A percentile compares a stretch with the other conserved stretches of the same genome.
These are phyloP conservation scores for Uloborus plumipes DNA, from an alignment of 2,888 invertebrate genomes.

Conservation along the genomic window DNA sequence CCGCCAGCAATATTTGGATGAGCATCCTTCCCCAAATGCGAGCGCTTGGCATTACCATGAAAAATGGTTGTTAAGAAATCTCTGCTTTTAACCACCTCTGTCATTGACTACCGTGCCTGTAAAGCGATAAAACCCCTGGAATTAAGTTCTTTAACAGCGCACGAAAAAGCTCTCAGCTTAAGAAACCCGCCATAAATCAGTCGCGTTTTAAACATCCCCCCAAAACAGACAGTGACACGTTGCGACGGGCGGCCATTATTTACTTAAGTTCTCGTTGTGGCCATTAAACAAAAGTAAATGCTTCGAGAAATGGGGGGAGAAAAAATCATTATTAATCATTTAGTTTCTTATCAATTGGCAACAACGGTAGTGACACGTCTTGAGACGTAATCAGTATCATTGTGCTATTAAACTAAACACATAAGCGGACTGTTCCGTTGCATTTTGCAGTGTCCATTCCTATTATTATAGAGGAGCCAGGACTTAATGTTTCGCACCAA, in stretches of 20 bases:
- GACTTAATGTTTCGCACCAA: conserved; percentile 1
- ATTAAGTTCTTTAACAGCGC: conserved; percentile 54
- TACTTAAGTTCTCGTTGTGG: conserved; percentile 26
- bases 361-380: conserved; percentile 38
- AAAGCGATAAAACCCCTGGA: conserved; percentile 14
- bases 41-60: conserved; percentile 39
- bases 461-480: conserved; percentile 43
- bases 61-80: conserved; percentile 45
- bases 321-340: conserved; percentile 57
- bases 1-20: too few species aligned
- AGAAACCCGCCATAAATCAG: conserved; percentile 55
- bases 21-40: too few species aligned
- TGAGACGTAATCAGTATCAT: conserved; percentile 58
- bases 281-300: conserved; percentile 57
- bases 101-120: conserved; percentile 17
- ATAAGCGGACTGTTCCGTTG: conserved; percentile 16
- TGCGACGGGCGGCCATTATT: conserved; percentile 18
- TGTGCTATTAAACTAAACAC: conserved; percentile 51
- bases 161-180: conserved; percentile 47
- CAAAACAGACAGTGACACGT: conserved; percentile 42
- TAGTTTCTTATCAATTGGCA: conserved; percentile 40
- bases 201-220: conserved; percentile 25
- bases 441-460: conserved; percentile 23
- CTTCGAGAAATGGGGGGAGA: conserved; percentile 15
- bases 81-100: conserved; percentile 32